Conservation (phyloP, 92 coral and sea anemone species). For the Epizoanthus ramosus region DNA sequence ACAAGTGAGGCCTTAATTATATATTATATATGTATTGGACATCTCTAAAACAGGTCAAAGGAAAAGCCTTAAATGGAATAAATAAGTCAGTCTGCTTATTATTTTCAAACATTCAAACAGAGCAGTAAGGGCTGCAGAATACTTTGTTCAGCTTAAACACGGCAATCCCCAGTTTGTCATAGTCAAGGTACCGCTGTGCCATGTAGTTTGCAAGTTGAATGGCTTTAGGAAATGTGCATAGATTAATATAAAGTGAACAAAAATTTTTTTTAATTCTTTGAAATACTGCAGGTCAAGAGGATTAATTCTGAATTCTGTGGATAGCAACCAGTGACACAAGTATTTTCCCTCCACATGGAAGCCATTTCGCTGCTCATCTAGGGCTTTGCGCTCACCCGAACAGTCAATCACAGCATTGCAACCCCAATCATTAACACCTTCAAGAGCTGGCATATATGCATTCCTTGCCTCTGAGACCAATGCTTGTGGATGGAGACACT, state of each 20-base stretch:
- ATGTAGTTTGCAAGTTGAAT: conserved; percentile 87
- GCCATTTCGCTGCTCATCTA: conserved; percentile 76
- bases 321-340: conserved; percentile 82
- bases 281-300: conserved; percentile 69
- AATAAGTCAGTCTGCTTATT: no score
- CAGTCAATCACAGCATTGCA: conserved; percentile 90
- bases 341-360: conserved; percentile 78
- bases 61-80: no score
- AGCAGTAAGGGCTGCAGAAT: conserved; percentile 76
- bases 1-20: no score
- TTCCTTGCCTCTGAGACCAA: conserved; percentile 60
- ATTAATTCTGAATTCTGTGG: conserved; percentile 76
- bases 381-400: conserved; percentile 70
- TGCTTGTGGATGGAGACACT: conserved; percentile 77
- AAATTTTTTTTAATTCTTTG: conserved; percentile 85
- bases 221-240: conserved; percentile 89
- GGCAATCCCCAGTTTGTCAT: conserved; percentile 78
- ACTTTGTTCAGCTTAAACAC: conserved; percentile 71
- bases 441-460: conserved; percentile 48
- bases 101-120: conserved; percentile 12
- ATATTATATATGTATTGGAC: no score
- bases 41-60: no score
- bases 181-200: conserved; percentile 77
- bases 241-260: conserved; percentile 82
- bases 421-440: conserved; percentile 75